Evolutionary conservation across 2,797 vertebrate species (phyloP).

Genomic region (Muraenolepis orangiensis): DNA sequence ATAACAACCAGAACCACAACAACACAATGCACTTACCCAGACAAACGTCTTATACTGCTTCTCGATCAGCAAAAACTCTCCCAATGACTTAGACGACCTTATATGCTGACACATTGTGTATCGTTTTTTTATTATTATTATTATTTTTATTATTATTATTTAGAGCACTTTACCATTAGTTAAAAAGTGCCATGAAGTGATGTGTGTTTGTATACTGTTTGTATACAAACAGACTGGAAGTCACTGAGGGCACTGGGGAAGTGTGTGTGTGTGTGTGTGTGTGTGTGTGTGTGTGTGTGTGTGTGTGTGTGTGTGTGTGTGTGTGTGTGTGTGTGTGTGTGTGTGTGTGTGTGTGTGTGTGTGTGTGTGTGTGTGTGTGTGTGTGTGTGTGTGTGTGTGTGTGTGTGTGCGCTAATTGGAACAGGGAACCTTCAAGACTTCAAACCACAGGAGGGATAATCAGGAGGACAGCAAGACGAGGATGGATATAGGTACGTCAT

Average conservation of each 20-base stretch:
- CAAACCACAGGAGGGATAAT: constrained; percentile 61
- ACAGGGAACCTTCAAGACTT: constrained; percentile 59
- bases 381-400: constrained; percentile 39
- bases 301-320: constrained; percentile 41
- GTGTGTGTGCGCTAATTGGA: constrained; percentile 57
- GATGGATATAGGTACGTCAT: constrained; percentile 25
- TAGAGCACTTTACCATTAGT: not conserved
- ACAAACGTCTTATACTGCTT: not conserved
- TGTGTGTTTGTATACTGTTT: not conserved
- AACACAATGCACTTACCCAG: not conserved
- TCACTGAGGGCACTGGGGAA: constrained; percentile 37
- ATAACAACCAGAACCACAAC: constrained; percentile 10
- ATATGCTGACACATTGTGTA: not conserved
- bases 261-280: constrained; percentile 39
- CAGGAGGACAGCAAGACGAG: constrained; percentile 35
- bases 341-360: constrained; percentile 42
- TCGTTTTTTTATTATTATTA: not conserved
- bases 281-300: constrained; percentile 42
- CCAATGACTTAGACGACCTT: not conserved
- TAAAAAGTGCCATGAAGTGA: not conserved
- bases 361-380: constrained; percentile 41
- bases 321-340: constrained; percentile 39
- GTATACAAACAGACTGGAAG: constrained; percentile 45
- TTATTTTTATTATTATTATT: too few relatives aligned
- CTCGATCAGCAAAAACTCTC: not conserved